Conservation (phyloP, 2,113 vertebrate species). For the Zosterops japonicus region DNA sequence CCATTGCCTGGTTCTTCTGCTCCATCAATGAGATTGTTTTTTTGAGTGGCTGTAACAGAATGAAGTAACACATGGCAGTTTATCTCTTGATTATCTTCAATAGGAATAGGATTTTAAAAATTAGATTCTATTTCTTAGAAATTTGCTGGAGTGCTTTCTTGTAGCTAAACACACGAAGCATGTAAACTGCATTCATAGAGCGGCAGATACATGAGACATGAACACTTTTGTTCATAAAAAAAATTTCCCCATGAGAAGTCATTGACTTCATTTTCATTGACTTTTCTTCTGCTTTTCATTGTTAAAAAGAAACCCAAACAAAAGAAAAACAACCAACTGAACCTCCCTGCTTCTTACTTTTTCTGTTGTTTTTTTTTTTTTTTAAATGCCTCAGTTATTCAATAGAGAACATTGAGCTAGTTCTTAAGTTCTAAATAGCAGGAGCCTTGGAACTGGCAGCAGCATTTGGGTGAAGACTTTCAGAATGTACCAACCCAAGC, state of each 20-base stretch:
- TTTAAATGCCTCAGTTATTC: background rate
- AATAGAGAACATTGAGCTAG: background rate
- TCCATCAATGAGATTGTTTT: constrained; percentile 4
- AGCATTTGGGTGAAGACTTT: constrained; percentile 14
- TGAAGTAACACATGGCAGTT: background rate
- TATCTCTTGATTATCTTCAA: background rate
- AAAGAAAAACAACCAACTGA: background rate
- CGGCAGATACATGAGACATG: constrained; percentile 29
- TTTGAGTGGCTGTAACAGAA: constrained; percentile 10
- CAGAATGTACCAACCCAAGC: background rate
- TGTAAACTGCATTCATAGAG: constrained; percentile 2
- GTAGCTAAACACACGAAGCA: constrained; percentile 31
- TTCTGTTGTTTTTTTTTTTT: background rate
- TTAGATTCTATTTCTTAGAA: constrained; percentile 26
- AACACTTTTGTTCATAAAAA: background rate
- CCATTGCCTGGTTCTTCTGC: constrained; percentile 1
- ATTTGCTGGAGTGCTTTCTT: constrained; percentile 28
- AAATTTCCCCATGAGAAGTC: background rate
- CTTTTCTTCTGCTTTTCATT: background rate
- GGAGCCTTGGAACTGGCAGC: constrained; percentile 12
- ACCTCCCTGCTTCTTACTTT: background rate
- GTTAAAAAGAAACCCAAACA: background rate
- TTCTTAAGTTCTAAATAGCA: constrained; percentile 6
- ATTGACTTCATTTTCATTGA: background rate
- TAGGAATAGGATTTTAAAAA: constrained; percentile 33